These are phyloP conservation scores for Tauraco hartlaubi DNA, from an alignment of 2,797 vertebrate species.

Conservation along the genomic window DNA sequence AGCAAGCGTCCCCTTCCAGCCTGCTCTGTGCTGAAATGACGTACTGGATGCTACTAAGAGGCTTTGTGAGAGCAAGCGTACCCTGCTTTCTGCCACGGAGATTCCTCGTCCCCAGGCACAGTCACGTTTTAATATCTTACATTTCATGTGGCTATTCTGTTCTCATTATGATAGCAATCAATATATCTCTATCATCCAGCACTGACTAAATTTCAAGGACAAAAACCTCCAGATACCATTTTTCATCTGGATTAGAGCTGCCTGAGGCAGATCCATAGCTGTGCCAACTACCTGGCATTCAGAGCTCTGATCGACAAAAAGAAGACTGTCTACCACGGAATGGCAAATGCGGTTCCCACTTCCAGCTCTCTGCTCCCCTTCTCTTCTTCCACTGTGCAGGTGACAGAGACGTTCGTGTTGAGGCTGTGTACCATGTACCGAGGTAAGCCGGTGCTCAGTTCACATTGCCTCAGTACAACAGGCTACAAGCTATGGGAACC, in stretches of 20 bases:
- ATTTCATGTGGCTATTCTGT: neutral
- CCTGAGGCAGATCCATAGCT: neutral
- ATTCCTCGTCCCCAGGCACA: neutral
- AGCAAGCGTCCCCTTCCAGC: neutral
- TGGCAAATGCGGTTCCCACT: accelerated
- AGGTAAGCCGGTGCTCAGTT: neutral
- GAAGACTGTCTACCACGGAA: neutral
- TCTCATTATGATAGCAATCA: neutral
- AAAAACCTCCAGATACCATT: neutral
- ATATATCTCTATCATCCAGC: neutral
- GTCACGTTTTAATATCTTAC: neutral
- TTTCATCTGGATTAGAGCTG: neutral
- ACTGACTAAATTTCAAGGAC: neutral
- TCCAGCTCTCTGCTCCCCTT: neutral
- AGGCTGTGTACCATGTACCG: accelerated
- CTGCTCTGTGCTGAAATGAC: neutral
- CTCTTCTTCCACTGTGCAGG: accelerated
- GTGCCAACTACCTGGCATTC: neutral
- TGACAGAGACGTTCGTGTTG: accelerated
- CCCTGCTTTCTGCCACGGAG: constrained; percentile 16
- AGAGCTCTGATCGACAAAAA: accelerated
- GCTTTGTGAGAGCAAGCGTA: accelerated
- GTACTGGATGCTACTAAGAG: neutral
- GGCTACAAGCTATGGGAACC: neutral
- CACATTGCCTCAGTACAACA: neutral